Base-by-base conservation (phyloP, 2,113 vertebrate genomes). In the Microtus pennsylvanicus region DNA sequence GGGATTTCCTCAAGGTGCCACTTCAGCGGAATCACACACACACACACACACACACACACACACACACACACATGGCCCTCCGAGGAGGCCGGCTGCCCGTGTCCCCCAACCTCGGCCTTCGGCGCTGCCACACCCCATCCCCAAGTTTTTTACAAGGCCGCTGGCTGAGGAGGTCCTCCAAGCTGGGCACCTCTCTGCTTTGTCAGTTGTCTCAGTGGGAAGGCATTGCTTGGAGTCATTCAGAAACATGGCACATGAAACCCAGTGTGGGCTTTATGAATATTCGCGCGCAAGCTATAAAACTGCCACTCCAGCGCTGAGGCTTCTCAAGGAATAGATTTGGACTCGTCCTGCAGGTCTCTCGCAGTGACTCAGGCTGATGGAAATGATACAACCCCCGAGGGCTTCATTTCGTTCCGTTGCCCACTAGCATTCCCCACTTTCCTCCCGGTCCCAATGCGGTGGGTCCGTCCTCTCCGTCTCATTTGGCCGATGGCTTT, bases 281-380 rank as follows among this genome's bases (percentile, higher is more conserved):
- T 24, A 90, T 61, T 93, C 50, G 38, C 94, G 78, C 58, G 55
- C 1, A 4, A 94, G 67, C 94, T 96, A 42, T 95, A 77, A 95
- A 97, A 90, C 75, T 50, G 63, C 38, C 87, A 91, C 95, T 90
- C 28, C 75, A 88, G 89, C 96, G 96, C 63, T 72, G 30, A 3
- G 14, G 33, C 94, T 89, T 95, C 95, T 94, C 58, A 85, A 45
- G 95, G 91, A 97, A 98, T 97, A 80, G 95, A 94, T 96, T 94
- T 98, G 94, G 90, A 98, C 87, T 98, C 90, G 90, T 97, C 98
- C 98, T 96, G 97, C 94, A 96, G 94, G 95, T 97, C 65, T 97
- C 88, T 96, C 90, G 76, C 95, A 82, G 78, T 98, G 98, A 98
- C 98, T 98, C 97, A 98, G 95, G 98, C 90, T 95, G 72, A 97